A percentile compares a stretch with the other conserved stretches of the same genome.
Evolutionary conservation across 2,113 vertebrate species (phyloP).

Genomic region (Myodes glareolus): DNA sequence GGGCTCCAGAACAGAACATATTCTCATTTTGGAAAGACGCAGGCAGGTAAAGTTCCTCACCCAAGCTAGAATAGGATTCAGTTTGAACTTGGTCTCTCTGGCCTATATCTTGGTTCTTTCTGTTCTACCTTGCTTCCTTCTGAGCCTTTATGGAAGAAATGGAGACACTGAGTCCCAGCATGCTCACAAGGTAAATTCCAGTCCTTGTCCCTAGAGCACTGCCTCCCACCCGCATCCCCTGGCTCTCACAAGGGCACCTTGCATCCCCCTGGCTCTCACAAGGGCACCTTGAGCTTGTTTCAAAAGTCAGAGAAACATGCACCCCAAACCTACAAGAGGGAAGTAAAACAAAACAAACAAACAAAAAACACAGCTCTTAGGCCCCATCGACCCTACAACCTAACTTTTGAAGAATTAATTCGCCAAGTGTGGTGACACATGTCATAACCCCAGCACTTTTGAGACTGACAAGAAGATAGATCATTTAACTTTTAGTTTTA

Average conservation of each 20-base stretch:
- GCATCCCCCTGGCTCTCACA: background rate
- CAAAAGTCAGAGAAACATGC: background rate
- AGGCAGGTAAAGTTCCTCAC: background rate
- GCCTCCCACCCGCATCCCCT: background rate
- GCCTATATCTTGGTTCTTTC: background rate
- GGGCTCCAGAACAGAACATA: background rate
- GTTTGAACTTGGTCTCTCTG: background rate
- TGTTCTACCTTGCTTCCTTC: background rate
- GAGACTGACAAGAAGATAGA: background rate
- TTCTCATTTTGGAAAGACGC: background rate
- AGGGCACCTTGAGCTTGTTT: background rate
- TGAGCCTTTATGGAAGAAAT: background rate
- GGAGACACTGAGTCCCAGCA: background rate
- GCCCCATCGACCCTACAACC: background rate
- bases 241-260: background rate
- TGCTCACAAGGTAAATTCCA: background rate
- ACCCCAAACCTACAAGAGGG: background rate
- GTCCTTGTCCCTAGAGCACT: background rate
- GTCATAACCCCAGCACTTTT: background rate
- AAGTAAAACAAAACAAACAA: background rate
- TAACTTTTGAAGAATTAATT: background rate
- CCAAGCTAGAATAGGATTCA: background rate
- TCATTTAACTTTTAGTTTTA: background rate
- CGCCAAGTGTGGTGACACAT: background rate
- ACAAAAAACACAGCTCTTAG: background rate